These are phyloP conservation scores for Acromyrmex echinatior DNA, from an alignment of 1,140 invertebrate species.

Conservation along the genomic window DNA sequence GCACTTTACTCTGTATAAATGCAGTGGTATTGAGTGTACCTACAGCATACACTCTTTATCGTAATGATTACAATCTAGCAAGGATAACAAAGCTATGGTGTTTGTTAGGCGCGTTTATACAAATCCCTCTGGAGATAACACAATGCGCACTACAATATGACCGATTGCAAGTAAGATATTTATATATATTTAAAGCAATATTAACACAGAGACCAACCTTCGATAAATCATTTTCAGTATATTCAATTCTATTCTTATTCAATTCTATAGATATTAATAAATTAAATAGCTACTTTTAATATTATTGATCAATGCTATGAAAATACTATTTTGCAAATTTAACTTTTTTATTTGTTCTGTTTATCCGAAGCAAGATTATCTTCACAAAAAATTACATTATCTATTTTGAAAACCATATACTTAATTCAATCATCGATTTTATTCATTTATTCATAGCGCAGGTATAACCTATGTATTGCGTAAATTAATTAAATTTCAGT, in stretches of 20 bases:
- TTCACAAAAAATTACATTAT: background rate
- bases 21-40: slow-evolving; percentile 46
- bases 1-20: slow-evolving; percentile 37
- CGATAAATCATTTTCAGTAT: background rate
- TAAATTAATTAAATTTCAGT: slow-evolving; percentile 49
- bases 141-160: slow-evolving; percentile 37
- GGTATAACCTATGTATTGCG: background rate
- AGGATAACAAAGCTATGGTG: slow-evolving; percentile 55
- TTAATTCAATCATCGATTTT: background rate
- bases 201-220: background rate
- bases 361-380: background rate
- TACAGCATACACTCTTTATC: slow-evolving; percentile 2
- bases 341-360: background rate
- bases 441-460: background rate
- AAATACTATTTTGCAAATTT: background rate
- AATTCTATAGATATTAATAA: background rate
- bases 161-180: slow-evolving; percentile 64
- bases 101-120: slow-evolving; percentile 45
- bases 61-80: slow-evolving; percentile 32
- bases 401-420: background rate
- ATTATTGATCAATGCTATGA: background rate
- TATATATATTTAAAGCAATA: background rate
- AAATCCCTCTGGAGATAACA: slow-evolving; percentile 44
- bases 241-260: background rate
- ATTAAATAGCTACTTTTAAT: background rate